Conservation (phyloP, 2,888 invertebrate species). For the Myathropa florea region DNA sequence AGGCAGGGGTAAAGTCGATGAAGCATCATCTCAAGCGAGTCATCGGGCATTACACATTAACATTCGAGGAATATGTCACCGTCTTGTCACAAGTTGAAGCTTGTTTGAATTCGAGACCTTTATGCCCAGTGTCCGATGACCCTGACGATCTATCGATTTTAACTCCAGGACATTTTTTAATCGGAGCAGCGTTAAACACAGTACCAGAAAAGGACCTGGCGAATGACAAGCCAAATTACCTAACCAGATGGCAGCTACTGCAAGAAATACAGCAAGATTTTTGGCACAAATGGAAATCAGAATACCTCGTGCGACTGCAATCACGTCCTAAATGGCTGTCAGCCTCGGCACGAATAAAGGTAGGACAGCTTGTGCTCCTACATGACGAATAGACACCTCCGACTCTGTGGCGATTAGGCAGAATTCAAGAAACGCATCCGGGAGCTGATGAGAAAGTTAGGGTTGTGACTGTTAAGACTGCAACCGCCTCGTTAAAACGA, state of each 20-base stretch:
- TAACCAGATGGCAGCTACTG: constrained; percentile 27
- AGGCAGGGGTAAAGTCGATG: constrained; percentile 10
- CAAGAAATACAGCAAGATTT: constrained; percentile 15
- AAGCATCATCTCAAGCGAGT: not conserved
- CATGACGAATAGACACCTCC: too few relatives aligned
- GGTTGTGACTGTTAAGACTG: constrained; percentile 22
- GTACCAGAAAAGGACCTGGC: constrained; percentile 21
- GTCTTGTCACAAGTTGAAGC: constrained; percentile 10
- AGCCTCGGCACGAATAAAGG: too few relatives aligned
- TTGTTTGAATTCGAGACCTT: constrained; percentile 3
- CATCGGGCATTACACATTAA: constrained; percentile 14
- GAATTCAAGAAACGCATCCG: constrained; percentile 12
- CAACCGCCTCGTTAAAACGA: constrained; percentile 7
- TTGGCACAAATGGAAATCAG: constrained; percentile 21
- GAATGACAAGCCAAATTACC: not conserved
- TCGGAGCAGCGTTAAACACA: constrained; percentile 16
- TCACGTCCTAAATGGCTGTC: too few relatives aligned
- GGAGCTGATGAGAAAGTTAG: constrained; percentile 16
- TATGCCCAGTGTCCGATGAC: not conserved
- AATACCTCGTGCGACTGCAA: not conserved
- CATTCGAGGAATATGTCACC: constrained; percentile 25
- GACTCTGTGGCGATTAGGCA: not conserved
- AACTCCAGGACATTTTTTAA: constrained; percentile 28
- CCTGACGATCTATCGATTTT: constrained; percentile 15
- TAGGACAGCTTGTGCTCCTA: too few relatives aligned